Conservation (phyloP, 1,140 invertebrate species). For the Cephus cinctus region DNA sequence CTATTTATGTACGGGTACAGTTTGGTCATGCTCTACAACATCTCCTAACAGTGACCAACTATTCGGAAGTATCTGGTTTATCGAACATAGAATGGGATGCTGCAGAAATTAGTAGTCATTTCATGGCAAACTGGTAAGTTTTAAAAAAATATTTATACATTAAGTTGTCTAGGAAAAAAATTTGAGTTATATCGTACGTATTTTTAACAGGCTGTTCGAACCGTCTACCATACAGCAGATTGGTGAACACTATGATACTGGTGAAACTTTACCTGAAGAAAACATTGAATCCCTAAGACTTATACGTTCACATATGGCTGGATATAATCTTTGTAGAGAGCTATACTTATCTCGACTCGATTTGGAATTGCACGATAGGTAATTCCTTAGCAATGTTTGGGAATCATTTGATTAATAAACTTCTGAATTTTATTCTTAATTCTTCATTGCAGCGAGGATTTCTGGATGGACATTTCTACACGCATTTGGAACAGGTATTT, state of each 20-base stretch:
- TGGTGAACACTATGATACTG: slow-evolving; percentile 72
- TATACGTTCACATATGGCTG: slow-evolving; percentile 72
- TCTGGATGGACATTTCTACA: slow-evolving; percentile 77
- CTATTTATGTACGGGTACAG: slow-evolving; percentile 39
- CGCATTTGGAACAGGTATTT: slow-evolving; percentile 77
- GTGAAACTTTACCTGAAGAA: slow-evolving; percentile 67
- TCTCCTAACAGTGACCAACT: slow-evolving; percentile 75
- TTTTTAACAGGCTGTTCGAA: slow-evolving; percentile 62
- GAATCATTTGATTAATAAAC: slow-evolving; percentile 9
- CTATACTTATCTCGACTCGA: slow-evolving; percentile 84
- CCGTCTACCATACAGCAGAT: slow-evolving; percentile 67
- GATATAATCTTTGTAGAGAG: slow-evolving; percentile 75
- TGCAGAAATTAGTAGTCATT: slow-evolving; percentile 73
- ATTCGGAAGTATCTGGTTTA: slow-evolving; percentile 79
- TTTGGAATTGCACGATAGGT: slow-evolving; percentile 75
- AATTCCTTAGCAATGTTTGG: slow-evolving; percentile 35
- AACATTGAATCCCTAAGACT: slow-evolving; percentile 65
- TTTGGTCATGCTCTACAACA: slow-evolving; percentile 85
- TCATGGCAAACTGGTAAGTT: slow-evolving; percentile 75
- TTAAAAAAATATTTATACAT: neutral
- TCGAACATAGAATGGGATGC: slow-evolving; percentile 92
- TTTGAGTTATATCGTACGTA: neutral
- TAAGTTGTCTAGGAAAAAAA: neutral
- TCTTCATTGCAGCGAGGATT: slow-evolving; percentile 57
- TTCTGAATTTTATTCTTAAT: too few species aligned